phyloP scores from a whole-genome alignment of 2,797 vertebrate genomes.

The Lateolabrax maculatus region DNA sequence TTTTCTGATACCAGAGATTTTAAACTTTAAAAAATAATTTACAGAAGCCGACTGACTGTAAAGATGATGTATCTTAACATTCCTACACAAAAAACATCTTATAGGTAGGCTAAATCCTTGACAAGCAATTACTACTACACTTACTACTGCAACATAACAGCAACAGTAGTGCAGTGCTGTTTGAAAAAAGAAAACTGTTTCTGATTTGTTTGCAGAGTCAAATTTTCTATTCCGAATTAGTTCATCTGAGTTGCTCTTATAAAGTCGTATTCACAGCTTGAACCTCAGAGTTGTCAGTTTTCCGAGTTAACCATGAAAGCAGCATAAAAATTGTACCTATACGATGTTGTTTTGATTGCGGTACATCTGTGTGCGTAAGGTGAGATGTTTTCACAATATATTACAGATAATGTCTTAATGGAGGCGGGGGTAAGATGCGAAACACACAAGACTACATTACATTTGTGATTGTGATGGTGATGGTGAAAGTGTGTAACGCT shows the following conservation, averaged over 20 bases:
- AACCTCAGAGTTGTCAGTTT: rapidly evolving
- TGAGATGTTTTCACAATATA: slow-evolving; percentile 53
- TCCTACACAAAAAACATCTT: background rate
- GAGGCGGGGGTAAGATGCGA: background rate
- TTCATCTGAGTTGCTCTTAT: rapidly evolving
- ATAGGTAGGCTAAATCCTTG: rapidly evolving
- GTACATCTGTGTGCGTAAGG: slow-evolving; percentile 60
- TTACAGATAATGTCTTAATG: slow-evolving; percentile 5
- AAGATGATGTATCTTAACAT: rapidly evolving
- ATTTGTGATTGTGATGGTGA: background rate
- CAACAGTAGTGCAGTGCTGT: rapidly evolving
- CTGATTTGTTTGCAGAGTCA: rapidly evolving
- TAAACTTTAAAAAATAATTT: background rate
- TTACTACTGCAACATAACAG: background rate
- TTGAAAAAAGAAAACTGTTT: background rate
- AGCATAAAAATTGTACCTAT: slow-evolving; percentile 58
- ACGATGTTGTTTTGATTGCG: slow-evolving; percentile 68
- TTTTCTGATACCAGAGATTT: background rate
- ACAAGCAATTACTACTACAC: no score
- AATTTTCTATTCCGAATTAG: background rate
- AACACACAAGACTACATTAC: background rate
- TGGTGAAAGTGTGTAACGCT: background rate
- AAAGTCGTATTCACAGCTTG: no score
- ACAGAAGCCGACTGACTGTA: rapidly evolving
- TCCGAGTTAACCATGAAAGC: background rate